phyloP scores from a whole-genome alignment of 2,113 vertebrate genomes.

The Pelodiscus sinensis region DNA sequence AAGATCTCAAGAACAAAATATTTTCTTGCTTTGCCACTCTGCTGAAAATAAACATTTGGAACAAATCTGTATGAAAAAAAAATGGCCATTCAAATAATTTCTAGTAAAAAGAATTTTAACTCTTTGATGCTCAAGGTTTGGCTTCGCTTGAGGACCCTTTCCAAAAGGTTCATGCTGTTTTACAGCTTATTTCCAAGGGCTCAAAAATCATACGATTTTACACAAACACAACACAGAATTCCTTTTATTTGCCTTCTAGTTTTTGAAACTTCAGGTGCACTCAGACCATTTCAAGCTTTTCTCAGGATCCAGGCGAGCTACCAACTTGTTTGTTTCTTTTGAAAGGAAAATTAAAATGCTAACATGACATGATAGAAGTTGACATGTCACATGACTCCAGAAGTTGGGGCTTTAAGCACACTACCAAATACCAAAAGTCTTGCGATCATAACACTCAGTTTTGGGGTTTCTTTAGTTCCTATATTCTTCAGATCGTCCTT shows the following conservation, averaged over 20 bases:
- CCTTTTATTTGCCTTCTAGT: background rate
- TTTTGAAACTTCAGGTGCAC: background rate
- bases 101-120: background rate
- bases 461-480: background rate
- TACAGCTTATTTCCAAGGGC: accelerated
- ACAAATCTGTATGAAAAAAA: background rate
- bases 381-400: accelerated
- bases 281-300: accelerated
- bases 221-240: background rate
- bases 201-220: background rate
- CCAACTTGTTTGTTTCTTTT: background rate
- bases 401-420: background rate
- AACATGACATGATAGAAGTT: too few relatives aligned
- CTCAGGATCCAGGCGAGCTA: background rate
- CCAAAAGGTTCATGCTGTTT: background rate
- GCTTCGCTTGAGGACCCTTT: background rate
- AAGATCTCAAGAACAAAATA: background rate
- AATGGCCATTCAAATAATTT: background rate
- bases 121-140: background rate
- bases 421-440: accelerated
- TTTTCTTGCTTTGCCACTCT: background rate
- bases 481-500: background rate
- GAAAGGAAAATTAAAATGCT: too few relatives aligned
- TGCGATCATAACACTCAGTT: background rate
- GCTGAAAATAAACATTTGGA: background rate